A percentile compares a stretch with the other conserved stretches of the same genome.
These are phyloP conservation scores for Falco peregrinus DNA, from an alignment of 2,797 vertebrate genomes.

Conservation along the genomic window DNA sequence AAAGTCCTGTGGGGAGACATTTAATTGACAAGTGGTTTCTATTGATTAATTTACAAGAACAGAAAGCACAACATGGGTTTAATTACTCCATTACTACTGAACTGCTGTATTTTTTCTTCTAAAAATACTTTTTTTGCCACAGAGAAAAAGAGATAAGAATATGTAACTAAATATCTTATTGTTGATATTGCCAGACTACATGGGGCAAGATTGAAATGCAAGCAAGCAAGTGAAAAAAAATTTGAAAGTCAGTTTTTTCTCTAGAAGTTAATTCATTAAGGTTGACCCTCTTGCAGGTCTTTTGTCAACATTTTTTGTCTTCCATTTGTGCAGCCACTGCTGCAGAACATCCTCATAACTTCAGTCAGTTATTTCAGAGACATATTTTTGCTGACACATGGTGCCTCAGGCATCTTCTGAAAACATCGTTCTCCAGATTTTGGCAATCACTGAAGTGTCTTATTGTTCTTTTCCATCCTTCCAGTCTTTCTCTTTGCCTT, in stretches of 20 bases:
- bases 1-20: not conserved
- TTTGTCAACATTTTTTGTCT: not conserved
- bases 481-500: not conserved
- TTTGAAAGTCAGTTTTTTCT: not conserved
- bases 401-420: conserved; percentile 26
- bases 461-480: not conserved
- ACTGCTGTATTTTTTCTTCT: not conserved
- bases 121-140: not conserved
- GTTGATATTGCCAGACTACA: not conserved
- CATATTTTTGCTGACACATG: conserved; percentile 40
- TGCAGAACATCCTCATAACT: conserved; percentile 9
- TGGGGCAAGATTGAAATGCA: not conserved
- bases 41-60: not conserved
- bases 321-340: not conserved
- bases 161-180: not conserved
- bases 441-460: conserved; percentile 25
- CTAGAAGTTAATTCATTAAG: not conserved
- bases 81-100: not conserved
- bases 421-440: conserved; percentile 6
- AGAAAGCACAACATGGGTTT: not conserved
- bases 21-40: not conserved
- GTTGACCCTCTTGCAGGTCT: not conserved
- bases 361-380: conserved; percentile 1
- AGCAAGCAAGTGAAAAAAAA: not conserved
- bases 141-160: not conserved